Percentiles rank a stretch among this genome's conserved stretches.
These are phyloP conservation scores for Danio jaintianensis DNA, from an alignment of 2,797 vertebrate genomes.

Conservation along the genomic window DNA sequence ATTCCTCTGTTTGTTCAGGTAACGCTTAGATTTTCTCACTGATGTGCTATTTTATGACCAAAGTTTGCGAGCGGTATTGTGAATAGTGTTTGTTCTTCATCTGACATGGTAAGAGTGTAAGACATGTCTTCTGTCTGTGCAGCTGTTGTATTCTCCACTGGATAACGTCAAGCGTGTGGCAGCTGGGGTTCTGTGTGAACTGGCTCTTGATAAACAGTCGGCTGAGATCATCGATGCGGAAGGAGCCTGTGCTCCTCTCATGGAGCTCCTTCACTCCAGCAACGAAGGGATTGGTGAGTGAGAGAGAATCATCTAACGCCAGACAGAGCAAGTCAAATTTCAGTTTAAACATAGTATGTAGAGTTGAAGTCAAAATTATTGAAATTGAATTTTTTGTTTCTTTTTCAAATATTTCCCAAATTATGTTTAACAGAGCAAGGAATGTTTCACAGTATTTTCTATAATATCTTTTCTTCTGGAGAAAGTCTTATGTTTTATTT, in stretches of 20 bases:
- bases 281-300: constrained; percentile 95
- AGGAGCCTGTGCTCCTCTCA: constrained; percentile 90
- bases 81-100: not conserved
- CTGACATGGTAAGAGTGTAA: not conserved
- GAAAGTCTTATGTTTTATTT: too few species aligned
- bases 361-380: not conserved
- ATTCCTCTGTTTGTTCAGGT: constrained; percentile 98
- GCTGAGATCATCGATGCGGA: constrained; percentile 89
- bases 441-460: too few species aligned
- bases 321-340: not conserved
- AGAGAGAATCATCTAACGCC: not conserved
- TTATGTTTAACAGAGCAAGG: too few species aligned
- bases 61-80: not conserved
- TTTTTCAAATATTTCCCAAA: too few species aligned
- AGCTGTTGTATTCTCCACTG: constrained; percentile 95
- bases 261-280: constrained; percentile 95
- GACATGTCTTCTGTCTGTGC: accelerated
- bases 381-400: too few species aligned
- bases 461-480: too few species aligned
- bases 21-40: constrained; percentile 29
- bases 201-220: constrained; percentile 91
- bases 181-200: constrained; percentile 91
- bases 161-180: constrained; percentile 97
- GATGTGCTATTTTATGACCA: not conserved
- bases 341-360: not conserved